phyloP scores from a whole-genome alignment of 2,888 invertebrate genomes.

The Nomada fucata region DNA sequence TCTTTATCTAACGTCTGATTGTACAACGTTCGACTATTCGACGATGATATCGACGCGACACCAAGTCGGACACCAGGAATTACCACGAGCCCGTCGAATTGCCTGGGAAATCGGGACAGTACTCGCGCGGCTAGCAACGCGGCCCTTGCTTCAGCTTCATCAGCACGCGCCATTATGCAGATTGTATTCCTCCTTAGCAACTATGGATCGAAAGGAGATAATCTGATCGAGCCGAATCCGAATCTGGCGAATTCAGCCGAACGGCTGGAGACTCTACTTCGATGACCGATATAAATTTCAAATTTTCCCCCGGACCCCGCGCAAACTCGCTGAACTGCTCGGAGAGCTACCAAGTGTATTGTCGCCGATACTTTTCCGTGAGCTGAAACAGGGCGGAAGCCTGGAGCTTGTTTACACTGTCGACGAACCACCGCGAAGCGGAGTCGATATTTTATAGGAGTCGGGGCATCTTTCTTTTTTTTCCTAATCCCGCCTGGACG shows the following conservation, averaged over 20 bases:
- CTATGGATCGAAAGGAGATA: not conserved
- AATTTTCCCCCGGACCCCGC: conserved; percentile 43
- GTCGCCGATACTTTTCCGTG: conserved; percentile 30
- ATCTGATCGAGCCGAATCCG: not conserved
- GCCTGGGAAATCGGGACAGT: conserved; percentile 45
- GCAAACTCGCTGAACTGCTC: conserved; percentile 31
- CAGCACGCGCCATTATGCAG: conserved; percentile 28
- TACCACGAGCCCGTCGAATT: conserved; percentile 32
- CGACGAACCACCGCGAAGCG: not conserved
- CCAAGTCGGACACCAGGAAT: conserved; percentile 37
- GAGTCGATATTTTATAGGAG: not conserved
- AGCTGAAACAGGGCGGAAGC: not conserved
- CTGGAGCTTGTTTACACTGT: conserved; percentile 12
- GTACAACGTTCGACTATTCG: conserved; percentile 2
- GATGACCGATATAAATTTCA: conserved; percentile 40
- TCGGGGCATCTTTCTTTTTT: not conserved
- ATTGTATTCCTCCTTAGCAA: conserved; percentile 13
- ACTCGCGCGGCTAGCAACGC: not conserved
- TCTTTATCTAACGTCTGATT: conserved; percentile 8
- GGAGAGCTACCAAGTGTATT: conserved; percentile 54
- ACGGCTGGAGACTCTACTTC: conserved; percentile 14
- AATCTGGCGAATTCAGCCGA: not conserved
- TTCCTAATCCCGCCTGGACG: conserved; percentile 19
- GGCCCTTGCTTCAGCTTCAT: conserved; percentile 31
- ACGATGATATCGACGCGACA: conserved; percentile 36